Evolutionary conservation across 2,797 vertebrate genomes (phyloP).

Genomic region (Trachops cirrhosus): DNA sequence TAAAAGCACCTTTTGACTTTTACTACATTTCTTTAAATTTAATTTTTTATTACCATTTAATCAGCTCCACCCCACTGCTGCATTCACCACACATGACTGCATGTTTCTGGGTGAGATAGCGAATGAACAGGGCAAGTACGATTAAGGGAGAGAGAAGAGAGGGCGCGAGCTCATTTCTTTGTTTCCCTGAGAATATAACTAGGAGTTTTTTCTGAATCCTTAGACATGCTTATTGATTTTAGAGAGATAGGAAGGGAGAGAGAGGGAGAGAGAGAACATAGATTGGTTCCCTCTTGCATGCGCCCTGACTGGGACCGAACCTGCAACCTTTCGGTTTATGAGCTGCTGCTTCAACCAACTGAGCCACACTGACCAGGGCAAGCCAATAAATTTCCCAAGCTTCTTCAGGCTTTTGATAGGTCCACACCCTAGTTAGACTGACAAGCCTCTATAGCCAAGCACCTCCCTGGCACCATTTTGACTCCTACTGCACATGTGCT

Average conservation of each 20-base stretch:
- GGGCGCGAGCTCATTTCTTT: too few relatives aligned
- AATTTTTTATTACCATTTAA: not conserved
- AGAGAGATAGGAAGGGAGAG: too few relatives aligned
- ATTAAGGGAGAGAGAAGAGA: not conserved
- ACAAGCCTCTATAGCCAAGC: not conserved
- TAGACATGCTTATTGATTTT: too few relatives aligned
- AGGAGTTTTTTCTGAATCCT: too few relatives aligned
- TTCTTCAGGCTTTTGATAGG: not conserved
- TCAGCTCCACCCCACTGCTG: not conserved
- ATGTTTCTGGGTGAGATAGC: not conserved
- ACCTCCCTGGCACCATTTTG: not conserved
- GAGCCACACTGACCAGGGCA: not conserved
- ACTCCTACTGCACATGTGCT: not conserved
- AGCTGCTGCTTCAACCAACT: not conserved
- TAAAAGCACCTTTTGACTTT: not conserved
- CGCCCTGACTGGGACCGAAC: too few relatives aligned
- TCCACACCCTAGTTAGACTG: not conserved
- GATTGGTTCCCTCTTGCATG: not conserved
- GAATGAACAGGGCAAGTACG: not conserved
- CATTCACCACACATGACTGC: not conserved
- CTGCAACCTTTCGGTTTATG: too few relatives aligned
- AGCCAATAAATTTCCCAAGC: not conserved
- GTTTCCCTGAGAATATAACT: too few relatives aligned
- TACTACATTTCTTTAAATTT: not conserved
- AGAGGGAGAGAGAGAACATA: not conserved